Evolutionary conservation across 2,797 vertebrate genomes (phyloP).

Genomic region (Vultur gryphus): DNA sequence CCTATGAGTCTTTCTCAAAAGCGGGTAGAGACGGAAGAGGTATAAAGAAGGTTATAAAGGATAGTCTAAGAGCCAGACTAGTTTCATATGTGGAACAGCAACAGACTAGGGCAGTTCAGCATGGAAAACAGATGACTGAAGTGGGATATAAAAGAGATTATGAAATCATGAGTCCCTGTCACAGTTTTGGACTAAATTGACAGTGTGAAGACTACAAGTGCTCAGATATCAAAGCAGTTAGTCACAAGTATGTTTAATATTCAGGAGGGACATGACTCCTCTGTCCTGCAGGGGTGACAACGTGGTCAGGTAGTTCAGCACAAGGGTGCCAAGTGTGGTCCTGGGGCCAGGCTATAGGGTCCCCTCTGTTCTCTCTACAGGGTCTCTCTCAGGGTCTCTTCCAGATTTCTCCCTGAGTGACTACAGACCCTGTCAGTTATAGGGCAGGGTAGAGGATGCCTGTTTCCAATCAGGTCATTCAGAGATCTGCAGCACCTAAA

Average conservation of each 20-base stretch:
- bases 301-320: background rate
- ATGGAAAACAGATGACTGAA: background rate
- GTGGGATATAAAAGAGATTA: background rate
- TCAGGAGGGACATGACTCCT: background rate
- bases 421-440: background rate
- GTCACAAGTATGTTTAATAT: background rate
- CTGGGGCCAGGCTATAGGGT: too few relatives aligned
- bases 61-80: background rate
- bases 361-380: background rate
- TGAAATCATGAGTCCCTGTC: background rate
- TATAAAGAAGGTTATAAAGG: background rate
- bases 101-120: background rate
- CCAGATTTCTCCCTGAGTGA: background rate
- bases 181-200: background rate
- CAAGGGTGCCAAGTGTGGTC: rapidly evolving
- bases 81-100: background rate
- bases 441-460: background rate
- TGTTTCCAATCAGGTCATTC: background rate
- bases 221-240: background rate
- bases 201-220: background rate
- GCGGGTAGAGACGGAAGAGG: rapidly evolving
- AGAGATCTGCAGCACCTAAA: background rate
- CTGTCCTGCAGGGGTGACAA: background rate
- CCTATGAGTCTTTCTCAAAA: background rate
- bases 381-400: background rate